Evolutionary conservation across 2,113 vertebrate species (phyloP).

Genomic region (Podilymbus podiceps): DNA sequence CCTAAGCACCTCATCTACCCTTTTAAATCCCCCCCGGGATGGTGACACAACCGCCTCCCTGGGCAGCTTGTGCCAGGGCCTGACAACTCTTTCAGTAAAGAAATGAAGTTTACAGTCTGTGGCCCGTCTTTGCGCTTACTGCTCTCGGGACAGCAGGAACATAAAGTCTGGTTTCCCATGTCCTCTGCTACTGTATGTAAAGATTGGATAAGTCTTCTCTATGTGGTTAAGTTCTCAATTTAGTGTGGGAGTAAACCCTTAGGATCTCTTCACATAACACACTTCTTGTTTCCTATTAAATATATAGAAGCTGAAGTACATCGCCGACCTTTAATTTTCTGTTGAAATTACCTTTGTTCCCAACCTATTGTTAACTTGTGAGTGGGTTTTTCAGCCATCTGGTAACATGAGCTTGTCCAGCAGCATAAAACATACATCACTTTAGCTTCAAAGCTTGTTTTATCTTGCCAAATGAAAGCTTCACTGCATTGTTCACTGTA

Average conservation of each 20-base stretch:
- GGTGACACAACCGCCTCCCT: too few species aligned
- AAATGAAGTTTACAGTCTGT: background rate
- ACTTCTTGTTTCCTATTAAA: background rate
- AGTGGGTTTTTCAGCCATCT: background rate
- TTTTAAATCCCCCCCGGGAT: too few species aligned
- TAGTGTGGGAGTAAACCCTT: background rate
- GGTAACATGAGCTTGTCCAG: background rate
- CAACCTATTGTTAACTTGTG: rapidly evolving
- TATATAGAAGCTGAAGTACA: background rate
- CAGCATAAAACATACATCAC: background rate
- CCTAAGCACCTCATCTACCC: too few species aligned
- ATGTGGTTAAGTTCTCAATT: background rate
- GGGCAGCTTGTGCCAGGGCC: too few species aligned
- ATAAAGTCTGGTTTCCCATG: background rate
- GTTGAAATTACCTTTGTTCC: background rate
- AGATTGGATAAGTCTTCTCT: background rate
- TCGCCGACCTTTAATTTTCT: background rate
- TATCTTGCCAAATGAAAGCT: conserved; percentile 37
- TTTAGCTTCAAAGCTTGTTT: background rate
- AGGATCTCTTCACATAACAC: background rate
- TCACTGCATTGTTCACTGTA: conserved; percentile 3
- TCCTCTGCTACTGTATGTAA: background rate
- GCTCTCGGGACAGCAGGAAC: background rate
- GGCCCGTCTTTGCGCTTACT: background rate
- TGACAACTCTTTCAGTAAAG: too few species aligned